phyloP scores from a whole-genome alignment of 2,797 vertebrate genomes.

The Falco novaeseelandiae region DNA sequence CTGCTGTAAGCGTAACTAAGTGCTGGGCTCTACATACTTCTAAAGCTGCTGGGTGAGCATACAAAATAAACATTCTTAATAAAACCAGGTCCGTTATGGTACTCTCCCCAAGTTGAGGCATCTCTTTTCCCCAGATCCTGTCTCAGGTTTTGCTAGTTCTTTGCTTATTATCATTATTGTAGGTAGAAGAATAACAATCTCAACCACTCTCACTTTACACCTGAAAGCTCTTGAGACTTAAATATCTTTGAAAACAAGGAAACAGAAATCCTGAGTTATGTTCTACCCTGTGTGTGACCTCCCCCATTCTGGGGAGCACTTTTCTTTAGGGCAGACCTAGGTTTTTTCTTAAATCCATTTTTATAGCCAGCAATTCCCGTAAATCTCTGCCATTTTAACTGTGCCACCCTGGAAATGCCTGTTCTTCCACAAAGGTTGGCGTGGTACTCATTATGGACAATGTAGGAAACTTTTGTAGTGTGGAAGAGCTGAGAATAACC shows the following conservation, averaged over 20 bases:
- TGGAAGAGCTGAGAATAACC: not conserved
- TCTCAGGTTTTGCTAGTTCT: not conserved
- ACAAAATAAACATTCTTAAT: not conserved
- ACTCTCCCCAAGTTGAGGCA: not conserved
- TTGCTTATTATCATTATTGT: not conserved
- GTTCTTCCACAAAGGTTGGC: not conserved
- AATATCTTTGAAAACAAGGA: not conserved
- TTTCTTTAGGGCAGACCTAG: not conserved
- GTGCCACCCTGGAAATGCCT: not conserved
- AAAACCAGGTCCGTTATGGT: fast-evolving
- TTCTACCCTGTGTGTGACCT: not conserved
- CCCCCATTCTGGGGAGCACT: not conserved
- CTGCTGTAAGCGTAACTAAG: not conserved
- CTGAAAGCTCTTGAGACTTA: not conserved
- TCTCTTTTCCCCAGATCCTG: not conserved
- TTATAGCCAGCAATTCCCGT: not conserved
- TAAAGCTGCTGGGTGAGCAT: not conserved
- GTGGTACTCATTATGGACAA: not conserved
- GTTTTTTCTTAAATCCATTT: not conserved
- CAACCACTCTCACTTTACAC: not conserved
- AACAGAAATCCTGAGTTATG: not conserved
- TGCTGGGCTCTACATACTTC: not conserved
- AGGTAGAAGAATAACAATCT: not conserved
- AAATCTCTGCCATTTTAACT: not conserved
- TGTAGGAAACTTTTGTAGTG: not conserved